Conservation (phyloP, 2,797 vertebrate genomes). For the Myoxocephalus aenaeus region DNA sequence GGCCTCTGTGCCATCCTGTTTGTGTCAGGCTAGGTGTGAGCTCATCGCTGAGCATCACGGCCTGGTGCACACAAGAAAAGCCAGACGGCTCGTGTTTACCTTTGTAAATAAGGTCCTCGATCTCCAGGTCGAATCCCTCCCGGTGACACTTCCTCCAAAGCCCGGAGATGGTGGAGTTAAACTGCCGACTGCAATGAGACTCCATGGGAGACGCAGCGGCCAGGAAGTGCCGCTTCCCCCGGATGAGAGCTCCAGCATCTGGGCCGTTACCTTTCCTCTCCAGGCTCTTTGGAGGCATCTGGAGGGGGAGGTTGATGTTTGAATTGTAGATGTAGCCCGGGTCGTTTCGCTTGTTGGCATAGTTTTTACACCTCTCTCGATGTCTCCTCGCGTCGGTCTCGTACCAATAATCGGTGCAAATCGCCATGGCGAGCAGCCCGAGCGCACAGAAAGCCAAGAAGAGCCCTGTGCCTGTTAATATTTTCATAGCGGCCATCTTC, state of each 20-base stretch:
- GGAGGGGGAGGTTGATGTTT: conserved; percentile 90
- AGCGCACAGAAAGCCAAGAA: conserved; percentile 90
- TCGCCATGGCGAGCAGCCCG: conserved; percentile 90
- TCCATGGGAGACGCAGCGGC: conserved; percentile 86
- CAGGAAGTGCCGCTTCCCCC: conserved; percentile 78
- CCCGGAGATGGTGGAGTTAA: conserved; percentile 92
- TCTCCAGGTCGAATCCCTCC: conserved; percentile 92
- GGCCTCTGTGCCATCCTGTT: conserved; percentile 26
- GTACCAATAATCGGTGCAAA: conserved; percentile 95
- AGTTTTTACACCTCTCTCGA: conserved; percentile 91
- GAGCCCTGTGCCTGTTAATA: conserved; percentile 91
- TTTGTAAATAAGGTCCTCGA: conserved; percentile 92
- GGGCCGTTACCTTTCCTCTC: conserved; percentile 72
- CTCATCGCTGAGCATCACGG: conserved; percentile 67
- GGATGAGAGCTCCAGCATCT: conserved; percentile 55
- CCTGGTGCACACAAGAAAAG: conserved; percentile 56
- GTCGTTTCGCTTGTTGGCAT: conserved; percentile 91
- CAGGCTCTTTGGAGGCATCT: conserved; percentile 85
- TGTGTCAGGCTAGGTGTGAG: conserved; percentile 54
- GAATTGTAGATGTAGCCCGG: conserved; percentile 93
- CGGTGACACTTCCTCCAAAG: conserved; percentile 93
- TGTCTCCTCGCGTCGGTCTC: conserved; percentile 93
- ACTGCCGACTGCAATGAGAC: conserved; percentile 91
- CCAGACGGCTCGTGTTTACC: conserved; percentile 79
- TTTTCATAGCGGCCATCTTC: conserved; percentile 95